phyloP scores from a whole-genome alignment of 2,113 vertebrate genomes.

The Haplochromis vanheusdeni region DNA sequence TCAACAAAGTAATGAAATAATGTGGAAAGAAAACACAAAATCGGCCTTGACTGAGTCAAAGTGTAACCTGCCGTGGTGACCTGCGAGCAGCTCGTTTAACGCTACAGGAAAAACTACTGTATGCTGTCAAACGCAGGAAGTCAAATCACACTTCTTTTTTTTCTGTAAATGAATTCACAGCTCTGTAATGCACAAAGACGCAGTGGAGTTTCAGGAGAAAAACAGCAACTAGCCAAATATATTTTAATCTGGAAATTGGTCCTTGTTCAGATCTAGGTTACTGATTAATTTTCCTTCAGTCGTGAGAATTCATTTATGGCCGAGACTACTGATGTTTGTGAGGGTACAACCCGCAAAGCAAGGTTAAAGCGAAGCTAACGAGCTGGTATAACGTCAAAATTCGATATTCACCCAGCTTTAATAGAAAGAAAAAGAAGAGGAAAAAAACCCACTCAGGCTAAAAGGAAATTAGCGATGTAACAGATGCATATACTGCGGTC shows the following conservation, averaged over 20 bases:
- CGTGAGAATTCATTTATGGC: background rate
- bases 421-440: background rate
- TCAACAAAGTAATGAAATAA: constrained; percentile 35
- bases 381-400: background rate
- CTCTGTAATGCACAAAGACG: background rate
- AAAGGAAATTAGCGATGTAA: background rate
- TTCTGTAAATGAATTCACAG: background rate
- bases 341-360: background rate
- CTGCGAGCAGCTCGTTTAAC: constrained; percentile 16
- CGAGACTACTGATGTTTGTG: background rate
- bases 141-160: background rate
- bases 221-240: background rate
- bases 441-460: background rate
- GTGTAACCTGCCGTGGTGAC: constrained; percentile 14
- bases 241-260: background rate
- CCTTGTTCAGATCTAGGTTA: background rate
- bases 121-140: background rate
- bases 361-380: background rate
- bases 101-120: background rate
- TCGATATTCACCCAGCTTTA: background rate
- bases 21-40: constrained; percentile 9
- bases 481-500: background rate
- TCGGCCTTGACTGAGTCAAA: background rate
- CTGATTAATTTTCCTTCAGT: background rate
- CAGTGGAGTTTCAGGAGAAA: background rate